These are phyloP conservation scores for Picathartes gymnocephalus DNA, from an alignment of 2,113 vertebrate species.

Conservation along the genomic window DNA sequence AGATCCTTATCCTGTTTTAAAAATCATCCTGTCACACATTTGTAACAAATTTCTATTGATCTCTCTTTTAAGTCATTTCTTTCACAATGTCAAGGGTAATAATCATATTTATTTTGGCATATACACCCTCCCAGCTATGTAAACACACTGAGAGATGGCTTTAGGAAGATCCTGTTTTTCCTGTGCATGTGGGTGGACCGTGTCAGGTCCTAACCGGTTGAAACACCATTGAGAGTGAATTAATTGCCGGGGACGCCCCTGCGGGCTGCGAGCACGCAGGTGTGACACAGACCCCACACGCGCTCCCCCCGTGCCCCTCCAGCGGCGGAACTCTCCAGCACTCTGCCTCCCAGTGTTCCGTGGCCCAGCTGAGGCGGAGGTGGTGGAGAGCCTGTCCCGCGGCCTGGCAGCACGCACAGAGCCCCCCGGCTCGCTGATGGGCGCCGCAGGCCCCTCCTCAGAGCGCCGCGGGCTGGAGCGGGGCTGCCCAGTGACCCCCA, in stretches of 20 bases:
- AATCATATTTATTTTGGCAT: slow-evolving; percentile 23
- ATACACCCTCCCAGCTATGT: background rate
- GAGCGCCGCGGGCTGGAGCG: background rate
- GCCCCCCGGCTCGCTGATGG: background rate
- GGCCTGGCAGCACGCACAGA: no score
- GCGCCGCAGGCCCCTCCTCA: background rate
- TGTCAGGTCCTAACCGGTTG: background rate
- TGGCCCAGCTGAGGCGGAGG: background rate
- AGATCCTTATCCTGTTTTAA: slow-evolving; percentile 40
- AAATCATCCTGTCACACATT: background rate
- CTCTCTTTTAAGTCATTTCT: slow-evolving; percentile 27
- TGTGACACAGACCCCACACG: background rate
- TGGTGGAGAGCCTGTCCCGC: background rate
- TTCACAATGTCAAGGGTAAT: background rate
- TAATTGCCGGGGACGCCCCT: background rate
- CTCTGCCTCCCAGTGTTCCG: background rate
- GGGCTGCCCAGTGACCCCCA: background rate
- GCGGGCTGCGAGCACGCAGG: background rate
- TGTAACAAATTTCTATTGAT: slow-evolving; percentile 50
- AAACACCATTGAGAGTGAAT: background rate
- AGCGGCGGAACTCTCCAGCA: background rate
- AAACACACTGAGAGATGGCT: background rate
- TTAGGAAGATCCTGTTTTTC: slow-evolving; percentile 1
- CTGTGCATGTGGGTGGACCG: background rate
- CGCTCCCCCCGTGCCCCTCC: rapidly evolving